Conservation (phyloP, 2,113 vertebrate genomes). For the Engystomops pustulosus region DNA sequence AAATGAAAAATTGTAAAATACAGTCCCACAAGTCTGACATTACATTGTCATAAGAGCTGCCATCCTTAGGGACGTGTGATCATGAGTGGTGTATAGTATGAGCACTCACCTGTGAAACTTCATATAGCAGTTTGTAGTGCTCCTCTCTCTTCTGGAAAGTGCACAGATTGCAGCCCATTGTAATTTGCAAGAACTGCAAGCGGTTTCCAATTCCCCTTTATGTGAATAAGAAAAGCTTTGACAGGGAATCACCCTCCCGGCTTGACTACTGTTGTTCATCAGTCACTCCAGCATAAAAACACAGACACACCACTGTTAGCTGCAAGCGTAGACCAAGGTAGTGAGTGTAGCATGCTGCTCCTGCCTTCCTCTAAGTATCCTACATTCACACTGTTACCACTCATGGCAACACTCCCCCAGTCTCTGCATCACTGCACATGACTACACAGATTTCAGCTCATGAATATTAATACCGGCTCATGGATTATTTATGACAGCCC, state of each 20-base stretch:
- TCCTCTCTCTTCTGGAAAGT: conserved; percentile 98
- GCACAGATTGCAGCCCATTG: conserved; percentile 99
- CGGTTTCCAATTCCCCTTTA: conserved; percentile 82
- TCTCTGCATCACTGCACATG: conserved; percentile 87
- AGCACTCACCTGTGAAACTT: conserved; percentile 96
- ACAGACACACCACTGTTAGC: conserved; percentile 76
- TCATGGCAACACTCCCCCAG: conserved; percentile 90
- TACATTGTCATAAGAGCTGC: not conserved
- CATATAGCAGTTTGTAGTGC: conserved; percentile 98
- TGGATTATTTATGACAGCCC: conserved; percentile 91
- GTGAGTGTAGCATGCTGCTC: conserved; percentile 79
- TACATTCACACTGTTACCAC: conserved; percentile 84
- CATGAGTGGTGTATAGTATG: conserved; percentile 37
- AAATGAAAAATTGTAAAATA: not conserved
- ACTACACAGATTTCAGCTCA: conserved; percentile 88
- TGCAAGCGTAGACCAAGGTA: conserved; percentile 72
- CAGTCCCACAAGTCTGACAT: not conserved
- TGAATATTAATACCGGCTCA: conserved; percentile 88
- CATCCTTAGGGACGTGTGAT: not conserved
- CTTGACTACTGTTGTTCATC: conserved; percentile 85
- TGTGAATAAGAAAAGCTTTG: conserved; percentile 79
- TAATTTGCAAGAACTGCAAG: conserved; percentile 80
- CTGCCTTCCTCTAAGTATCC: conserved; percentile 76
- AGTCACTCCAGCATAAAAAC: conserved; percentile 82
- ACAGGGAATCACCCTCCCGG: conserved; percentile 88